Conservation (phyloP, 2,888 invertebrate species). For the Drosophila sordidula region DNA sequence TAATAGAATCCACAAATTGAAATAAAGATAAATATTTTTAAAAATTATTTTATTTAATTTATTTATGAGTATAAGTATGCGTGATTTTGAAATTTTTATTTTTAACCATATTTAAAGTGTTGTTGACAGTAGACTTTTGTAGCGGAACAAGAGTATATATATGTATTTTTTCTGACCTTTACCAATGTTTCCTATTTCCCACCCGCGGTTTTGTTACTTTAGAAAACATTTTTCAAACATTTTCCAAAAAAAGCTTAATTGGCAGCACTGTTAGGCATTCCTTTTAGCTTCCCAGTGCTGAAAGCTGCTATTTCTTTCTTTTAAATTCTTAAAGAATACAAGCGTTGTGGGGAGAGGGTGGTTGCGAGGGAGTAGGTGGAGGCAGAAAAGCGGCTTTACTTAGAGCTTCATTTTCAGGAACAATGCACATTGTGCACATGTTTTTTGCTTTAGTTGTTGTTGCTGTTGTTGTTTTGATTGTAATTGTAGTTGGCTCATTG, state of each 20-base stretch:
- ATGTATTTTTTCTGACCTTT: too few relatives aligned
- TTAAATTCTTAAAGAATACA: constrained; percentile 48
- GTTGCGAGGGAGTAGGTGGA: too few relatives aligned
- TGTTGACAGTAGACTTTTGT: too few relatives aligned
- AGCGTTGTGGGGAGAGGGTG: constrained; percentile 1
- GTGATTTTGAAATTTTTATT: too few relatives aligned
- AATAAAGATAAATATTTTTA: background rate
- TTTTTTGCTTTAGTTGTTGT: constrained; percentile 6
- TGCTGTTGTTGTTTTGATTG: constrained; percentile 36
- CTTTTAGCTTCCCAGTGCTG: constrained; percentile 6
- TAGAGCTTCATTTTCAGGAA: constrained; percentile 54
- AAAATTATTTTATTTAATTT: too few relatives aligned
- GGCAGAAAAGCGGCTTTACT: constrained; percentile 18
- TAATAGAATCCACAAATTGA: background rate
- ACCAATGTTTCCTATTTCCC: too few relatives aligned
- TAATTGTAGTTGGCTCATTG: constrained; percentile 73
- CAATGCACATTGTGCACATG: constrained; percentile 56
- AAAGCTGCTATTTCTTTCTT: constrained; percentile 24
- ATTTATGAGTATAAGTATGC: too few relatives aligned
- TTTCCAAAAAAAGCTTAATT: constrained; percentile 7
- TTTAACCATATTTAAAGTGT: background rate
- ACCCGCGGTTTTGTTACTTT: too few relatives aligned
- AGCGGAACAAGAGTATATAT: too few relatives aligned
- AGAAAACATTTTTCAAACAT: too few relatives aligned
- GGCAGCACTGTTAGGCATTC: constrained; percentile 8